These are phyloP conservation scores for Zaprionus camerounensis DNA, from an alignment of 1,140 invertebrate genomes.

Conservation along the genomic window DNA sequence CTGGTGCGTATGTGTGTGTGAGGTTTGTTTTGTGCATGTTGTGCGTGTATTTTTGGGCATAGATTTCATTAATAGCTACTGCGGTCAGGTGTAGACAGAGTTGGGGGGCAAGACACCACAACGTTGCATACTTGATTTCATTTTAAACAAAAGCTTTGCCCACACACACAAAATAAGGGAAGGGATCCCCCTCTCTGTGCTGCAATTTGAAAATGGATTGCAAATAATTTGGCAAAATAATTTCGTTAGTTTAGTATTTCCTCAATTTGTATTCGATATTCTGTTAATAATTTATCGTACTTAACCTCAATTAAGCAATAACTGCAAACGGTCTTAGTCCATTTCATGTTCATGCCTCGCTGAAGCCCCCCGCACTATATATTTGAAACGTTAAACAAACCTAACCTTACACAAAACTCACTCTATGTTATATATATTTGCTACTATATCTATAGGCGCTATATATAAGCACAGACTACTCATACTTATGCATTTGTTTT, in stretches of 20 bases:
- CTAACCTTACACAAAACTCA: conserved; percentile 56
- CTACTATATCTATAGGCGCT: neutral
- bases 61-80: conserved; percentile 76
- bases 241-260: conserved; percentile 58
- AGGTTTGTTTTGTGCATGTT: conserved; percentile 22
- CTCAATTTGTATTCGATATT: conserved; percentile 59
- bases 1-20: neutral
- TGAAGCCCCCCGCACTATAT: conserved; percentile 22
- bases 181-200: neutral
- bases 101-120: conserved; percentile 10
- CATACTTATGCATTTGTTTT: neutral
- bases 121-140: conserved; percentile 64
- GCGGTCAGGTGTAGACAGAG: conserved; percentile 39
- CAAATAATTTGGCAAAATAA: conserved; percentile 13
- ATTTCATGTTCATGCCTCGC: conserved; percentile 64
- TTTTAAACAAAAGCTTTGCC: conserved; percentile 59
- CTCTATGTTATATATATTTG: neutral
- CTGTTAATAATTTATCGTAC: conserved; percentile 19
- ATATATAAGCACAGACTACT: neutral
- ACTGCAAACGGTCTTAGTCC: neutral
- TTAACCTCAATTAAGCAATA: conserved; percentile 13
- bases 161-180: neutral
- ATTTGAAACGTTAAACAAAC: conserved; percentile 48
- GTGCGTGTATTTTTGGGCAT: conserved; percentile 69
- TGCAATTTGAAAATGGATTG: conserved; percentile 68